Evolutionary conservation across 2,113 vertebrate species (phyloP).

Genomic region (Martes martes): DNA sequence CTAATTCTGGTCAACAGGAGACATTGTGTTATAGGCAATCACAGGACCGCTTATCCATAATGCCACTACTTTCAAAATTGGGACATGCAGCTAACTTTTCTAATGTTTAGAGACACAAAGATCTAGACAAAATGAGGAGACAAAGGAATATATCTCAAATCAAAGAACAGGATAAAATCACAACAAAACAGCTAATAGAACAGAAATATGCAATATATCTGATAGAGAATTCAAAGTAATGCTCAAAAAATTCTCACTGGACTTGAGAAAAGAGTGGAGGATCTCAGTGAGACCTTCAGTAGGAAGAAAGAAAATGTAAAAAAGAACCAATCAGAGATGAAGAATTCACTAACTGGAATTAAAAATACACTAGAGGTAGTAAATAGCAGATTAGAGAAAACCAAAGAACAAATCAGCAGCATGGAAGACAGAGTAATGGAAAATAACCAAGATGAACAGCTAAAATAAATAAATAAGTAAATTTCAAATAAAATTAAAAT

Average conservation of each 20-base stretch:
- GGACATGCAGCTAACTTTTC: background rate
- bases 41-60: background rate
- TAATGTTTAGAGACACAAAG: background rate
- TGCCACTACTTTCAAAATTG: background rate
- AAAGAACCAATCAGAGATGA: background rate
- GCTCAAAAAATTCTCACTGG: background rate
- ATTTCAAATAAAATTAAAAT: too few species aligned
- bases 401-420: background rate
- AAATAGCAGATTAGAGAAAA: background rate
- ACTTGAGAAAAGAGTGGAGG: background rate
- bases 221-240: background rate
- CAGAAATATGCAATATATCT: background rate
- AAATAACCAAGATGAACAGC: background rate
- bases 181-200: background rate
- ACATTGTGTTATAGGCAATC: background rate
- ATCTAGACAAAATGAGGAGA: background rate
- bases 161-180: background rate
- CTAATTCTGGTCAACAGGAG: background rate
- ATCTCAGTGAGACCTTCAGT: background rate
- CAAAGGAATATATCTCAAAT: background rate
- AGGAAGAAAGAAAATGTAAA: background rate
- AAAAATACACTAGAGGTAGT: background rate
- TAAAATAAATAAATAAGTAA: background rate
- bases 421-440: background rate
- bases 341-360: background rate